Evolutionary conservation across 1,140 invertebrate species (phyloP).

Genomic region (honey bee (Apis mellifera)): DNA sequence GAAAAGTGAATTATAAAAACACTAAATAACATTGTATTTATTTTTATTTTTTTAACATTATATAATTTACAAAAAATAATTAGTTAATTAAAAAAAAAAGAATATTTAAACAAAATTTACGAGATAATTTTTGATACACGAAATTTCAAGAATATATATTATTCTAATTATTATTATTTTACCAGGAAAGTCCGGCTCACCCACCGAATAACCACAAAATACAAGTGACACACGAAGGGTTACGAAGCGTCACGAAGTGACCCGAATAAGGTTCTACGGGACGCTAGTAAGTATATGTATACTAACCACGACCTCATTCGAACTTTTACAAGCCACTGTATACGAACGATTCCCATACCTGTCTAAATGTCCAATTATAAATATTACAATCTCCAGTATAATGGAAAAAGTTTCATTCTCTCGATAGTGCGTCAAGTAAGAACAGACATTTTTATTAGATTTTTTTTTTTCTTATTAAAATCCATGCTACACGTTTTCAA

Average conservation of each 20-base stretch:
- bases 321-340: constrained; percentile 56
- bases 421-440: constrained; percentile 49
- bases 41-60: not conserved
- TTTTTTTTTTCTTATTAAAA: constrained; percentile 38
- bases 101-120: not conserved
- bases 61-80: not conserved
- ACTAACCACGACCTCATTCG: constrained; percentile 50
- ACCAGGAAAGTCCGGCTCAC: not conserved
- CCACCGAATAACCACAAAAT: constrained; percentile 44
- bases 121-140: not conserved
- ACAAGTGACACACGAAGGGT: constrained; percentile 47
- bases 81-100: not conserved
- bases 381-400: constrained; percentile 57
- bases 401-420: constrained; percentile 47
- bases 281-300: constrained; percentile 13
- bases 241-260: constrained; percentile 54
- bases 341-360: constrained; percentile 46
- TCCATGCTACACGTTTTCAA: constrained; percentile 36
- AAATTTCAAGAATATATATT: not conserved
- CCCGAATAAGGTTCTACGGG: constrained; percentile 55
- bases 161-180: constrained; percentile 12
- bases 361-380: constrained; percentile 65
- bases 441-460: constrained; percentile 39
- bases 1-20: not conserved
- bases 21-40: not conserved